Percentiles rank a stretch among this genome's conserved stretches.
Conservation (phyloP, 2,888 invertebrate species). For the Tenthredo amoena region DNA sequence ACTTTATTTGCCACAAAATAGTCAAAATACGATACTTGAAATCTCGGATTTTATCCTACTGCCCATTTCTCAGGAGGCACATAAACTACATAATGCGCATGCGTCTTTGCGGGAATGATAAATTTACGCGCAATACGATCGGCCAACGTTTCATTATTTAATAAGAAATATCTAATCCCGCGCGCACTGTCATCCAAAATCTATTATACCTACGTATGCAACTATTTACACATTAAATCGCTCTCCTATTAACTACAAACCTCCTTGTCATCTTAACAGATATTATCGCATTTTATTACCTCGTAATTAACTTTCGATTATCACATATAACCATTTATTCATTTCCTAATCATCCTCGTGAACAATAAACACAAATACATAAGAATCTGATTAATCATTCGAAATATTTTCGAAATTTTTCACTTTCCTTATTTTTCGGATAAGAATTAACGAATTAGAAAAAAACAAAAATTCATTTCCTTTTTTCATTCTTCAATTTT, state of each 20-base stretch:
- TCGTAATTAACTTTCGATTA: background rate
- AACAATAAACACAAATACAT: background rate
- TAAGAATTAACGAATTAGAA: background rate
- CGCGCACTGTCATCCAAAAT: conserved; percentile 1
- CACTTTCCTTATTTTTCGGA: background rate
- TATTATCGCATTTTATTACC: background rate
- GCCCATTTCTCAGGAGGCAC: conserved; percentile 66
- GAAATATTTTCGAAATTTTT: background rate
- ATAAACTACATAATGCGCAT: conserved; percentile 70
- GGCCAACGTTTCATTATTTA: conserved; percentile 39
- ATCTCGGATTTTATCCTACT: conserved; percentile 63
- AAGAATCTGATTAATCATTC: background rate
- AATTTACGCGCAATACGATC: conserved; percentile 63
- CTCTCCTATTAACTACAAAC: background rate
- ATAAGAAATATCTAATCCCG: conserved; percentile 31
- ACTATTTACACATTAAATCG: background rate
- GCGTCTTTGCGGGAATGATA: conserved; percentile 71
- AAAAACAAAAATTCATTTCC: background rate
- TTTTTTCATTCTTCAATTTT: background rate
- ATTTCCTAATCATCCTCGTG: background rate
- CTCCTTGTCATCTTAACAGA: conserved; percentile 23
- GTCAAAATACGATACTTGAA: conserved; percentile 60
- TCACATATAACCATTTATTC: background rate
- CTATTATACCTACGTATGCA: background rate
- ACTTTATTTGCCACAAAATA: conserved; percentile 56